Percentiles rank a stretch among this genome's conserved stretches.
These are phyloP conservation scores for Neoniphon sammara DNA, from an alignment of 2,797 vertebrate genomes.

Conservation along the genomic window DNA sequence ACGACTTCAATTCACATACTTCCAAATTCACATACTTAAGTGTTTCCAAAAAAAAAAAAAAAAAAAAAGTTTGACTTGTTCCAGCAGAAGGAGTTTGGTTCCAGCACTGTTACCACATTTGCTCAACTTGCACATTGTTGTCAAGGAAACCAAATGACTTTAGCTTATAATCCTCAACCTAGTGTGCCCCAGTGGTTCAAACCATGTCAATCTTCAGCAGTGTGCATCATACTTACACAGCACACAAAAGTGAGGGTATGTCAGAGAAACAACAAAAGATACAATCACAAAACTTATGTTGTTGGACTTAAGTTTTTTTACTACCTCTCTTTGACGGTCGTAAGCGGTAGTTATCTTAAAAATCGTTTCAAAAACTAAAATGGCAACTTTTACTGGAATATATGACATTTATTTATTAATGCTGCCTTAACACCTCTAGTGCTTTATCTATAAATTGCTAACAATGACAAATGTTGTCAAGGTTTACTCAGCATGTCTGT, in stretches of 20 bases:
- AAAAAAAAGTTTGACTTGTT: slow-evolving; percentile 17
- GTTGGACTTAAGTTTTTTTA: slow-evolving; percentile 20
- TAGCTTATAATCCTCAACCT: slow-evolving; percentile 43
- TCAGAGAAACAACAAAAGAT: slow-evolving; percentile 15
- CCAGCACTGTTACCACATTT: slow-evolving; percentile 35
- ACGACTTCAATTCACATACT: slow-evolving; percentile 6
- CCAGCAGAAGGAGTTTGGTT: slow-evolving; percentile 32
- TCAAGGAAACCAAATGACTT: slow-evolving; percentile 54
- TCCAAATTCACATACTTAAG: slow-evolving; percentile 4
- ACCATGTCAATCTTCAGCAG: slow-evolving; percentile 34
- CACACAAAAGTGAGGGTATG: neutral
- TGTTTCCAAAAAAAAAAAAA: slow-evolving; percentile 16
- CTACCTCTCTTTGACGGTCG: slow-evolving; percentile 23
- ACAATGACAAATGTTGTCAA: slow-evolving; percentile 52
- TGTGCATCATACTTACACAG: neutral
- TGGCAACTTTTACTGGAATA: no score
- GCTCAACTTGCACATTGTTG: slow-evolving; percentile 51
- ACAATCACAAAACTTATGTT: slow-evolving; percentile 5
- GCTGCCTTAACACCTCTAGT: slow-evolving; percentile 6
- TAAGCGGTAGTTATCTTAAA: slow-evolving; percentile 22
- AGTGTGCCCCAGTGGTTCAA: slow-evolving; percentile 33
- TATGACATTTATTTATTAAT: neutral
- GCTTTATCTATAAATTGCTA: slow-evolving; percentile 30
- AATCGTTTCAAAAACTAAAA: slow-evolving; percentile 8
- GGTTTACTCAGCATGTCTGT: slow-evolving; percentile 42